These are phyloP conservation scores for Byasa hedistus DNA, from an alignment of 2,888 invertebrate genomes.

Conservation along the genomic window DNA sequence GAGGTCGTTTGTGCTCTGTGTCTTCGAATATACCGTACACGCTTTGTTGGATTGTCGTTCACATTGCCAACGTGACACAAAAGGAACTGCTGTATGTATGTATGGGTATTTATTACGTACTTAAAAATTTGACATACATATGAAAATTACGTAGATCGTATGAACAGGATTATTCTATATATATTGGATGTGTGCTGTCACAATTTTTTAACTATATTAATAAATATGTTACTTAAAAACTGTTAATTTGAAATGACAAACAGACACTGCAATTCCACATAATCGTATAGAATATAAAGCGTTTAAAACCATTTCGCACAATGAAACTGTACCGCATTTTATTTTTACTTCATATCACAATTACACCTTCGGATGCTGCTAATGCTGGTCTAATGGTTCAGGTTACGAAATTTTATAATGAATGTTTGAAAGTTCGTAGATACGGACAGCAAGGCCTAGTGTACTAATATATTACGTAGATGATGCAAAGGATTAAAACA, in stretches of 20 bases:
- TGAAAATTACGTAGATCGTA: too few relatives aligned
- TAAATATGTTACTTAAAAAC: too few relatives aligned
- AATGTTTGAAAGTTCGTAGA: slow-evolving; percentile 1
- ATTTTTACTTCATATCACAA: background rate
- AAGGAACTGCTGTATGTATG: background rate
- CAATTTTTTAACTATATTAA: too few relatives aligned
- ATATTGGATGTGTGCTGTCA: too few relatives aligned
- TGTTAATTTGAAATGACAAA: too few relatives aligned
- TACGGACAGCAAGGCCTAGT: background rate
- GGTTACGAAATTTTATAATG: background rate
- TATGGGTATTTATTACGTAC: slow-evolving; percentile 6
- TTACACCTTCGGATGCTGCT: background rate
- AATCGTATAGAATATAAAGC: too few relatives aligned
- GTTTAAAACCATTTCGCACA: too few relatives aligned
- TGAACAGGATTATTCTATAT: too few relatives aligned
- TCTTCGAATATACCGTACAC: slow-evolving; percentile 8
- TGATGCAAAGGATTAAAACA: too few relatives aligned
- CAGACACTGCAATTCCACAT: too few relatives aligned
- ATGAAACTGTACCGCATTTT: background rate
- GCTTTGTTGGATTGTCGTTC: slow-evolving; percentile 16
- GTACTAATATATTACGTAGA: background rate
- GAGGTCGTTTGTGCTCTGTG: slow-evolving; percentile 16
- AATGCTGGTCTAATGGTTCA: background rate
- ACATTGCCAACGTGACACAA: slow-evolving; percentile 7
- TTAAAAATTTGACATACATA: slow-evolving; percentile 12